phyloP scores from a whole-genome alignment of 2,888 invertebrate species.

The Tenodera sinensis region DNA sequence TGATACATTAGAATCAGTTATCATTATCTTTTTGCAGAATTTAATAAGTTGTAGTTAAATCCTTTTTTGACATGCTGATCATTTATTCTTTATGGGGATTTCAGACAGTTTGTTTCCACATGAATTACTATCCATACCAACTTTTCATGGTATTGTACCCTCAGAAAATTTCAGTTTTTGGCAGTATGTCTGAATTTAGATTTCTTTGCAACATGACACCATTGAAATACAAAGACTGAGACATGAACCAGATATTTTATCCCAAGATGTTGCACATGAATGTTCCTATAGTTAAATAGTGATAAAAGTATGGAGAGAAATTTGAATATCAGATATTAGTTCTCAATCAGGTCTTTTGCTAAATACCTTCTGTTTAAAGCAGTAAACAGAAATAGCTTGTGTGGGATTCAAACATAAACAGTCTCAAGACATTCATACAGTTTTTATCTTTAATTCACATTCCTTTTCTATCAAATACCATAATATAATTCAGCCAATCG shows the following conservation, averaged over 20 bases:
- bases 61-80: no score
- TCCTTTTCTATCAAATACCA: background rate
- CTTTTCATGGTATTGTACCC: no score
- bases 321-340: background rate
- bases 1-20: no score
- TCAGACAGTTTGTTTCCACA: no score
- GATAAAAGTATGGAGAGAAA: background rate
- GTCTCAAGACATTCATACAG: background rate
- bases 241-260: background rate
- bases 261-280: background rate
- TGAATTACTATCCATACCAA: no score
- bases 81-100: no score
- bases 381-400: background rate
- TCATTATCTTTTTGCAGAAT: no score
- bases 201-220: no score
- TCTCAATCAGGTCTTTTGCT: background rate
- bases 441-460: background rate
- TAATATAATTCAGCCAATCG: background rate
- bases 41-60: no score
- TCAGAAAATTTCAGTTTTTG: no score
- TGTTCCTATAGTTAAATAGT: background rate
- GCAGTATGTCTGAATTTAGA: no score
- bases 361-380: background rate
- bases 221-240: background rate
- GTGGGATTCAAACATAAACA: background rate